Percentiles rank a stretch among this genome's conserved stretches.
These are phyloP conservation scores for Salarias fasciatus DNA, from an alignment of 2,797 vertebrate species.

Conservation along the genomic window DNA sequence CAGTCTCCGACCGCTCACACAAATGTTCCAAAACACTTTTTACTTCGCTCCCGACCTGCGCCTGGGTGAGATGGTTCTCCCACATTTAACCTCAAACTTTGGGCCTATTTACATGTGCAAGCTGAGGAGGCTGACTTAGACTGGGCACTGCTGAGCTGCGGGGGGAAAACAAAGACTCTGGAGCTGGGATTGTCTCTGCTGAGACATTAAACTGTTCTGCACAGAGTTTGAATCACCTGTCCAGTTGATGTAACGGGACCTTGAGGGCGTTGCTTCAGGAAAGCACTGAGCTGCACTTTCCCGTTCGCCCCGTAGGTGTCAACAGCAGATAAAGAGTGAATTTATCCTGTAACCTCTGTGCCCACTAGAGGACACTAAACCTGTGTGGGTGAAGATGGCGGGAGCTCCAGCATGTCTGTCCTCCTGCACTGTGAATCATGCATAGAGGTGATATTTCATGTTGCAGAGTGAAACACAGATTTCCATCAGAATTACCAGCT, in stretches of 20 bases:
- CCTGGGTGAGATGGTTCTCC: slow-evolving; percentile 92
- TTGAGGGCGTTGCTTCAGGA: no score
- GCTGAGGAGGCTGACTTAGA: slow-evolving; percentile 80
- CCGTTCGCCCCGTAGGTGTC: slow-evolving; percentile 57
- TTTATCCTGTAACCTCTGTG: background rate
- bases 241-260: no score
- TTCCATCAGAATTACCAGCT: slow-evolving; percentile 47
- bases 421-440: slow-evolving; percentile 16
- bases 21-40: slow-evolving; percentile 87
- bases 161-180: no score
- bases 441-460: slow-evolving; percentile 31
- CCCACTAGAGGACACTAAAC: slow-evolving; percentile 52
- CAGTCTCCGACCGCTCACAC: slow-evolving; percentile 82
- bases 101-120: slow-evolving; percentile 96
- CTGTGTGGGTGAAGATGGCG: background rate
- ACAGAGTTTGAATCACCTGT: no score
- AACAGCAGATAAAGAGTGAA: slow-evolving; percentile 28
- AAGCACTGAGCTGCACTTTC: slow-evolving; percentile 27
- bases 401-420: slow-evolving; percentile 1
- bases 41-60: slow-evolving; percentile 83
- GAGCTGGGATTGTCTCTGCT: background rate
- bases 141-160: no score
- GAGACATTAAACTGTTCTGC: no score
- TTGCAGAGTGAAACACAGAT: slow-evolving; percentile 24
- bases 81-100: slow-evolving; percentile 93